Evolutionary conservation across 2,797 vertebrate species (phyloP).

Genomic region (Sebastes hubbsi): DNA sequence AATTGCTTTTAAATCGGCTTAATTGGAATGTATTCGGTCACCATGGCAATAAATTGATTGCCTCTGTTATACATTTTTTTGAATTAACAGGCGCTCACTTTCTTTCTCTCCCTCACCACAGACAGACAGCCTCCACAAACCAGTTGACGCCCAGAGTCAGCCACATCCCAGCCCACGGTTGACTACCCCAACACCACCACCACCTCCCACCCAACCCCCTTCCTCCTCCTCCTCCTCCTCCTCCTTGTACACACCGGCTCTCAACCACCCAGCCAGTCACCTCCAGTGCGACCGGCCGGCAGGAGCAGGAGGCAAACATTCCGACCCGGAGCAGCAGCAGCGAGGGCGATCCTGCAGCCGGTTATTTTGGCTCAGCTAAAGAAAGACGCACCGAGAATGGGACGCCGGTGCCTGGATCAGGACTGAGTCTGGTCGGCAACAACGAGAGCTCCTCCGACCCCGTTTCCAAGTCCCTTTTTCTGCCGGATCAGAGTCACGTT

Average conservation of each 20-base stretch:
- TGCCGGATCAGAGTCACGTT: conserved; percentile 47
- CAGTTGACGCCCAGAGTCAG: conserved; percentile 41
- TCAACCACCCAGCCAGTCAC: conserved; percentile 53
- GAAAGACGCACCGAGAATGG: conserved; percentile 52
- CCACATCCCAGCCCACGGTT: conserved; percentile 14
- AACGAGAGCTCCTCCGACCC: conserved; percentile 33
- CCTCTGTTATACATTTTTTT: not conserved
- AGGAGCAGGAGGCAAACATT: conserved; percentile 27
- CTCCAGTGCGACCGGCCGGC: conserved; percentile 50
- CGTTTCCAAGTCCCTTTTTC: conserved; percentile 21
- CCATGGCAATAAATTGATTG: conserved; percentile 17
- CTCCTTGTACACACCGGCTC: conserved; percentile 53
- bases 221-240: conserved; percentile 9
- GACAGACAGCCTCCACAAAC: not conserved
- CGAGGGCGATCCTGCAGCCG: not conserved
- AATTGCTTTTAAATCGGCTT: not conserved
- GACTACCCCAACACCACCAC: conserved; percentile 16
- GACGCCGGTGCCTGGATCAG: conserved; percentile 45
- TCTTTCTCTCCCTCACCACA: not conserved
- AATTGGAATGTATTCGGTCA: not conserved
- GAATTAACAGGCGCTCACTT: not conserved
- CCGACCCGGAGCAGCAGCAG: conserved; percentile 2
- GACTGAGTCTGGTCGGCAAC: conserved; percentile 53
- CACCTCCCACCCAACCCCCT: not conserved
- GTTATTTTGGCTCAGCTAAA: not conserved